Conservation (phyloP, 2,797 vertebrate species). For the Micrastur ruficollis region DNA sequence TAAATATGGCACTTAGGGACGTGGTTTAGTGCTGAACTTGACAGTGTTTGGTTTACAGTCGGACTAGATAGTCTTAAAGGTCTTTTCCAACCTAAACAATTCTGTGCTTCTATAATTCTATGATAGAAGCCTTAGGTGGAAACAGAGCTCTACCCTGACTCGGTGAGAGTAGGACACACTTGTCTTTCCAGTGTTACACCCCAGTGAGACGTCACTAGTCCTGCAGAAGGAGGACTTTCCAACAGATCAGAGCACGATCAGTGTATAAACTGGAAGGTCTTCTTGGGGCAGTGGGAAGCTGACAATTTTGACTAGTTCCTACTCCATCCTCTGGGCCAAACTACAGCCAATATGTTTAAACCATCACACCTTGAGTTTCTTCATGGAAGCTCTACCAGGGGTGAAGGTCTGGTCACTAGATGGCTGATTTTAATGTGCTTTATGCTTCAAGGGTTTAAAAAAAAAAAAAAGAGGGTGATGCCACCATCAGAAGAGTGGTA, state of each 20-base stretch:
- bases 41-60: fast-evolving
- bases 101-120: not conserved
- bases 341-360: not conserved
- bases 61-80: not conserved
- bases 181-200: not conserved
- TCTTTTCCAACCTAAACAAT: not conserved
- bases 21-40: not conserved
- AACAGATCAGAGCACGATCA: not conserved
- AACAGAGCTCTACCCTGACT: not conserved
- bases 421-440: not conserved
- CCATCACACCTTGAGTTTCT: not conserved
- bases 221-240: not conserved
- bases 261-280: not conserved
- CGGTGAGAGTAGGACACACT: not conserved
- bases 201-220: not conserved
- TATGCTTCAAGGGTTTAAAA: not conserved
- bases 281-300: not conserved
- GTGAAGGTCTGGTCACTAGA: not conserved
- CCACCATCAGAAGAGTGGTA: not conserved
- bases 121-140: not conserved
- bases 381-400: not conserved
- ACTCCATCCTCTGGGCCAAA: not conserved
- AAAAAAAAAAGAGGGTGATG: not conserved
- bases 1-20: not conserved
- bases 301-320: not conserved